Evolutionary conservation across 2,113 vertebrate genomes (phyloP), one percentile per base, ranked within the genome.

Genomic region (Scophthalmus maximus): DNA sequence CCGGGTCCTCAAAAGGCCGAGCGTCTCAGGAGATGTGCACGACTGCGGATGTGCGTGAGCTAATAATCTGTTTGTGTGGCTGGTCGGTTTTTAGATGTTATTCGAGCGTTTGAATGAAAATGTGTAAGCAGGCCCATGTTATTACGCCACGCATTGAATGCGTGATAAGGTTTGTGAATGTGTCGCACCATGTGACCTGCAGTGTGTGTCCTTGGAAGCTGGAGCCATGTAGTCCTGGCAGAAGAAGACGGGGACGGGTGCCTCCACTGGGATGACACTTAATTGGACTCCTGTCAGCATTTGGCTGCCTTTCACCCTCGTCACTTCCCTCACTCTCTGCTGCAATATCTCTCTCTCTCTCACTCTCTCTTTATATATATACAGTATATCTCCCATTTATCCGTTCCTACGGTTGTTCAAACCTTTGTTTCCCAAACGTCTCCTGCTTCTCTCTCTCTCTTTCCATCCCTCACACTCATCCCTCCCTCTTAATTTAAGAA

Each of bases 261-360:
- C 27, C 50, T 85, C 82, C 69, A 55, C 82, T 84, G 87, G 84
- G 87, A 88, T 68, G 82, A 27, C 67, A 71, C 75, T 82, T 92
- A 92, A 93, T 91, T 92, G 88, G 88, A 82, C 87, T 80, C 78
- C 79, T 80, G 81, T 88, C 82, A 86, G 80, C 47, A 40, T 90
- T 87, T 83, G 85, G 76, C 77, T 81, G 69, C 68, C 77, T 30
- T 50, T 73, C 57, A 15, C 10, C 22, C 55, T n/a, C 56, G 1
- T 73, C 55, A 50, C 34, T 36, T 49, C 40, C 46, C 38, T 22
- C n/a, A 11, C 46, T 49, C 5, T 32, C 46, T 49, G 46, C 46
- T 49, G 46, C 50, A 22, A 14, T 52, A 7, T 27, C 5, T 53
- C 25, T 29, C 14, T 29, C 51, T 29, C 14, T 53, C 50, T 49